Evolutionary conservation across 2,797 vertebrate genomes (phyloP).

Genomic region (Anableps anableps): DNA sequence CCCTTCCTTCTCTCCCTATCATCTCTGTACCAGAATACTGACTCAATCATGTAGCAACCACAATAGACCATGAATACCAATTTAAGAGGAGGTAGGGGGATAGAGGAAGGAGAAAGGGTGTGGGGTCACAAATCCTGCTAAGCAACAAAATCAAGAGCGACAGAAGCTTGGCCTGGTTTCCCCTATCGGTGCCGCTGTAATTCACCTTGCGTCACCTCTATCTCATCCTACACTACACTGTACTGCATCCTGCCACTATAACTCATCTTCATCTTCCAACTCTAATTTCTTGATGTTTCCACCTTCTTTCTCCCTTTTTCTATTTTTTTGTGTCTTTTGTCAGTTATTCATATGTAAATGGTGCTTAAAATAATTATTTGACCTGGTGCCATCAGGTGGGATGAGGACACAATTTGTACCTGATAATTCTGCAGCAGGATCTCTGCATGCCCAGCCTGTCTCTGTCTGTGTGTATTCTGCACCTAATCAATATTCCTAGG

Average conservation of each 20-base stretch:
- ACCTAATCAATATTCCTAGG: constrained; percentile 35
- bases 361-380: constrained; percentile 58
- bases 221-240: constrained; percentile 61
- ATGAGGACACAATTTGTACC: constrained; percentile 51
- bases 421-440: constrained; percentile 24
- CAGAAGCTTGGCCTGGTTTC: constrained; percentile 70
- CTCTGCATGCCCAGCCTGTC: constrained; percentile 10
- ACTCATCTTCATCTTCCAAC: constrained; percentile 31
- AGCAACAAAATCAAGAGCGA: constrained; percentile 68
- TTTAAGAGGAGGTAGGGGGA: constrained; percentile 45
- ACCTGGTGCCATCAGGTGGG: constrained; percentile 46
- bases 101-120: neutral
- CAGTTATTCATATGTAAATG: constrained; percentile 64
- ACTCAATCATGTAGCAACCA: constrained; percentile 70
- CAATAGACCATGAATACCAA: constrained; percentile 70
- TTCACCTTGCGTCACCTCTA: constrained; percentile 74
- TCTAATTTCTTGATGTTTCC: constrained; percentile 23
- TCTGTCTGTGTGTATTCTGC: constrained; percentile 5
- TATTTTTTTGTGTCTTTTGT: constrained; percentile 4
- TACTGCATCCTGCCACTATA: constrained; percentile 58
- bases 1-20: constrained; percentile 32
- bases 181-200: constrained; percentile 56
- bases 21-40: constrained; percentile 54
- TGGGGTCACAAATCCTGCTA: constrained; percentile 49
- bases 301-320: neutral